Conservation (phyloP, 2,797 vertebrate species). For the Pipistrellus nathusii region DNA sequence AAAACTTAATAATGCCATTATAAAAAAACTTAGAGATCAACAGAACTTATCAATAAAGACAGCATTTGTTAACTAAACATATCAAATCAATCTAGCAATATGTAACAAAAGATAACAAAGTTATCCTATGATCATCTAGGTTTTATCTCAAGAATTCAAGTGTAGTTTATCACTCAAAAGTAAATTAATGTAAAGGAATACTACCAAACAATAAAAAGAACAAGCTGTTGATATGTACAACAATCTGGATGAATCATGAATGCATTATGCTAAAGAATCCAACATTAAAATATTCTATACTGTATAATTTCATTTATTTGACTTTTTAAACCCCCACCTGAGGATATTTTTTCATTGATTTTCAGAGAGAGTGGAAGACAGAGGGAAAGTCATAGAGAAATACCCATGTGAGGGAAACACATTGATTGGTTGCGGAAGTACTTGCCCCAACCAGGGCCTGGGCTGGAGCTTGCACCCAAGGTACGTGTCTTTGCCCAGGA, state of each 20-base stretch:
- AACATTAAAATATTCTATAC: not conserved
- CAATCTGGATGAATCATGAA: not conserved
- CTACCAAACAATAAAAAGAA: not conserved
- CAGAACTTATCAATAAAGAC: not conserved
- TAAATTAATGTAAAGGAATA: not conserved
- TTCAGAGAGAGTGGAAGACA: no score
- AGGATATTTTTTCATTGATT: no score
- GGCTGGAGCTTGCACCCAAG: no score
- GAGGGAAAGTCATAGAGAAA: no score
- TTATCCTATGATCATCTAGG: not conserved
- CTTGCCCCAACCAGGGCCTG: no score
- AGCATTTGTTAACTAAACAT: not conserved
- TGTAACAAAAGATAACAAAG: not conserved
- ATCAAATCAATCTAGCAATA: not conserved
- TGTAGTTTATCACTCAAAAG: slow-evolving; percentile 2
- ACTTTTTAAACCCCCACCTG: no score
- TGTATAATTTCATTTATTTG: not conserved
- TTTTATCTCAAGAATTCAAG: not conserved
- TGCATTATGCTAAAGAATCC: not conserved
- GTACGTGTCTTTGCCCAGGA: no score
- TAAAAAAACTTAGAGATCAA: not conserved
- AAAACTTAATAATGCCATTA: not conserved
- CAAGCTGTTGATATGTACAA: not conserved
- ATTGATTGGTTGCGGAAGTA: no score
- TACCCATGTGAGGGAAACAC: no score